phyloP scores from a whole-genome alignment of 2,888 invertebrate genomes.

The Aphodius sticticus region DNA sequence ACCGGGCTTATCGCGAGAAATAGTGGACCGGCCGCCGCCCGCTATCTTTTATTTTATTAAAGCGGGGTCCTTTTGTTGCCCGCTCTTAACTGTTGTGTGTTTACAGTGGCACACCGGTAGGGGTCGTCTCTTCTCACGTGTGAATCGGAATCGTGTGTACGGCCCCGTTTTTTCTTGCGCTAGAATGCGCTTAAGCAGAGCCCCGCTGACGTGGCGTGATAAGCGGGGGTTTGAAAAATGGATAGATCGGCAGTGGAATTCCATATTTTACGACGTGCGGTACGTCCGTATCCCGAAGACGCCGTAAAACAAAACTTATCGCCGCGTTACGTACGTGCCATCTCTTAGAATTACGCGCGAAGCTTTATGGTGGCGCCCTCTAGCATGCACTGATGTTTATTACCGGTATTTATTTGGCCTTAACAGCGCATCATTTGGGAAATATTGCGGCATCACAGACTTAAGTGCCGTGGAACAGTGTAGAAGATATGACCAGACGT shows the following conservation, averaged over 20 bases:
- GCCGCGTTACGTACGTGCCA: conserved; percentile 4
- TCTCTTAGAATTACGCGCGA: background rate
- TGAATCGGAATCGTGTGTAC: background rate
- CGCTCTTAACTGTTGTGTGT: conserved; percentile 19
- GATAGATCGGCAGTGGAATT: background rate
- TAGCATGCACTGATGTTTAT: background rate
- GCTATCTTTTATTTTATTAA: conserved; percentile 28
- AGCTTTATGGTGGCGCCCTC: background rate
- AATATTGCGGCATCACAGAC: background rate
- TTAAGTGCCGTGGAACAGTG: background rate
- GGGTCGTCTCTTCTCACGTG: background rate
- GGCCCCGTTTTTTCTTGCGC: conserved; percentile 7
- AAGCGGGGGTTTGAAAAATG: conserved; percentile 4
- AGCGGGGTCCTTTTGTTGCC: conserved; percentile 19
- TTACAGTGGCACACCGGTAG: background rate
- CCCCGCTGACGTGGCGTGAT: background rate
- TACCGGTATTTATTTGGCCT: background rate
- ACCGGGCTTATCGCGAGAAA: conserved; percentile 29
- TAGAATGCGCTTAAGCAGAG: background rate
- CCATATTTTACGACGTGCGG: background rate
- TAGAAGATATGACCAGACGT: background rate
- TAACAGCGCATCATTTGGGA: background rate
- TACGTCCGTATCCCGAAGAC: background rate
- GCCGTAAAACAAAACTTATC: conserved; percentile 4
- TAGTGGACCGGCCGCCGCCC: conserved; percentile 21